Conservation (phyloP, 2,113 vertebrate genomes). For the Illadopsis cleaveri region DNA sequence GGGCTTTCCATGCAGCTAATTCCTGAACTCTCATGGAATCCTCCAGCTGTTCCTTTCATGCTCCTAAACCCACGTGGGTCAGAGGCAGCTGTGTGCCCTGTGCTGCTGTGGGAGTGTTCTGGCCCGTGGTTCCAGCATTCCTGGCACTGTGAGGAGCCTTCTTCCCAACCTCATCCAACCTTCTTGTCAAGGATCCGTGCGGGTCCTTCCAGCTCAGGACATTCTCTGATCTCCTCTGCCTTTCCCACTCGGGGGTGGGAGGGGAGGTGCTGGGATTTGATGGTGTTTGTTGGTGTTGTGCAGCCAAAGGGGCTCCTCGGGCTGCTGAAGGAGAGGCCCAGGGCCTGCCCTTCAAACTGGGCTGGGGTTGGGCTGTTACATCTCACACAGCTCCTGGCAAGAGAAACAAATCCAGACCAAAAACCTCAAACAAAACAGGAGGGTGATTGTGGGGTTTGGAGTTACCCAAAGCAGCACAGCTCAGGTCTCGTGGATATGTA, state of each 20-base stretch:
- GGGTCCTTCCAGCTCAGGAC: rapidly evolving
- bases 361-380: rapidly evolving
- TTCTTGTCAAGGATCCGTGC: rapidly evolving
- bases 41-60: neutral
- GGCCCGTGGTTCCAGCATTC: rapidly evolving
- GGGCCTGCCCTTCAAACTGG: neutral
- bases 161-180: neutral
- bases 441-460: rapidly evolving
- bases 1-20: neutral
- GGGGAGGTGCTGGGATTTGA: rapidly evolving
- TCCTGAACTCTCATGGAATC: neutral
- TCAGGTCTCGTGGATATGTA: rapidly evolving
- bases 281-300: neutral
- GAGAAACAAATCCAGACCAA: neutral
- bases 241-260: rapidly evolving
- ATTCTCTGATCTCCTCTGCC: neutral
- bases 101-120: neutral
- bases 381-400: too few relatives aligned
- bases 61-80: rapidly evolving
- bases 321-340: too few relatives aligned
- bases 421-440: rapidly evolving
- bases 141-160: rapidly evolving
- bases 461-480: neutral
- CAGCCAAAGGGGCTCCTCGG: neutral
- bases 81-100: rapidly evolving